Evolutionary conservation across 2,797 vertebrate genomes (phyloP), one percentile per base, ranked within the genome.

Genomic region (Crypturellus tataupa): DNA sequence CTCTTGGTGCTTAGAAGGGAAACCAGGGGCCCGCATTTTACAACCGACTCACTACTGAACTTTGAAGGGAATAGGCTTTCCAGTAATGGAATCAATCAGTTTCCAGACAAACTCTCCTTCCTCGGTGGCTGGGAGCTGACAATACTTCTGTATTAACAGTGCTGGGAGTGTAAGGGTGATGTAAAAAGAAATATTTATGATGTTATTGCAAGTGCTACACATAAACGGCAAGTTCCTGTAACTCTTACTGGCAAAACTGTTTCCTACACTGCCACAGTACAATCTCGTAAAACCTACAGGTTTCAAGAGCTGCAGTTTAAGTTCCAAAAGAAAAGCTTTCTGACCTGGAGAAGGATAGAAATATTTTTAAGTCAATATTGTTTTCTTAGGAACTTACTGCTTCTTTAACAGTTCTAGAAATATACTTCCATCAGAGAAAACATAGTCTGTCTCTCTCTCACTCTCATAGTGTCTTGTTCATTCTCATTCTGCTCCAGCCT

Each of bases 141-240:
- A 96, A 91, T 90, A 92, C 35, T 81, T 88, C 84, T 94, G 33
- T 94, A 93, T 88, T 93, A 95, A 94, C 64, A 77, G 80, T 72
- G 59, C 63, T 90, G 86, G 84, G 71, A 95, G 91, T 33, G 63
- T 80, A 85, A 95, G 85, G 88, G 80, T 86, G 86, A 92, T 92
- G 91, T 93, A 95, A 94, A 96, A 91, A 93, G 68, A 89, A 92
- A 85, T 95, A 96, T 96, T 97, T 96, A 93, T 92, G 87, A 91
- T 96, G 94, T 96, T 97, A 89, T 96, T 96, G 86, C 84, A 96
- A 95, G 92, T 2, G 0, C 71, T 84, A 79, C 79, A 60, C 68
- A 90, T 12, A 94, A 96, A 96, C 75, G 94, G 73, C 33, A 92
- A 90, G 78, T 96, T 96, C 91, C 76, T 93, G 25, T 73, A 76